Percentiles rank a stretch among this genome's conserved stretches.
Evolutionary conservation across 1,140 invertebrate species (phyloP).

Genomic region (Sarcophaga peregrina): DNA sequence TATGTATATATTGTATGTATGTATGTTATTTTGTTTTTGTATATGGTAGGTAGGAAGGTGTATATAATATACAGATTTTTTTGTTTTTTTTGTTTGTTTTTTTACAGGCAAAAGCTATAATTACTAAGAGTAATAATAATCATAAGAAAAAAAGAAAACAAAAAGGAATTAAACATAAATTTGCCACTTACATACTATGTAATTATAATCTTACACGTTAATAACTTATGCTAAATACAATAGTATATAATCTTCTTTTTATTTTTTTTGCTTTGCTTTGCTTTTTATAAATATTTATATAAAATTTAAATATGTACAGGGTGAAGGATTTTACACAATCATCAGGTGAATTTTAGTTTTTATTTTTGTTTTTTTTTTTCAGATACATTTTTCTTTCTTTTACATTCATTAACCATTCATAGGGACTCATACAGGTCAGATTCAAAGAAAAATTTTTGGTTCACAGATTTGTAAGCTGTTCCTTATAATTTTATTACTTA

Average conservation of each 20-base stretch:
- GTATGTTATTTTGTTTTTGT: neutral
- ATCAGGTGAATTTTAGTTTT: conserved; percentile 1
- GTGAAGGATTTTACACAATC: conserved; percentile 4
- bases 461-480: conserved; percentile 14
- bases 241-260: neutral
- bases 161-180: neutral
- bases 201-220: neutral
- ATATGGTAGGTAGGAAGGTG: conserved; percentile 17
- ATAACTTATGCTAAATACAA: neutral
- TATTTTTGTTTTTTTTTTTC: neutral
- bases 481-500: neutral
- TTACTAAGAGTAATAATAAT: neutral
- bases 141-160: neutral
- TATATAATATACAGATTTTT: conserved; percentile 25
- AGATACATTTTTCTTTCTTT: neutral
- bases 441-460: conserved; percentile 15
- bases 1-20: no score
- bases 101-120: conserved; percentile 16
- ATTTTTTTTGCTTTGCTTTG: neutral
- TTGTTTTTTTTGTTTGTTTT: neutral
- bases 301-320: neutral
- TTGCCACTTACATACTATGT: neutral
- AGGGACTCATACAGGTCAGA: neutral
- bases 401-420: neutral
- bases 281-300: conserved; percentile 4